Base-by-base conservation (phyloP, 2,888 invertebrate genomes). In the Parnassius orleans region DNA sequence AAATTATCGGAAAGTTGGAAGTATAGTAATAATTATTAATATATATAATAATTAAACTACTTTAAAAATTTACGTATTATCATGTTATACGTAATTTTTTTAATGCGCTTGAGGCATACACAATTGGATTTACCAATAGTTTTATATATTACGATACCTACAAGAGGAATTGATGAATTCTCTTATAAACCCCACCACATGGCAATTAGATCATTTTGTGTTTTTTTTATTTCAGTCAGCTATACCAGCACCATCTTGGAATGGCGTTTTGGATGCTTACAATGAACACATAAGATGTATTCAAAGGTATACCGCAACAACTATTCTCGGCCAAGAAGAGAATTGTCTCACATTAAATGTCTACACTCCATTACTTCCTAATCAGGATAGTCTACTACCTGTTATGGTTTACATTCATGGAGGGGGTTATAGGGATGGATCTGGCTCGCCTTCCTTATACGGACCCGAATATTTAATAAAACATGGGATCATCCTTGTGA, bases 361-460 rank as follows among this genome's bases (percentile, higher is more conserved):
- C 1, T 89, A 88, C 70, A 81, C 84, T 0, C 91, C 91, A 0
- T 47, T 74, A 33, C 7, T 33, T 33, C 33, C 33, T 33, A 5
- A 33, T 33, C 19, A 19, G 14, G 12, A 53, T 11, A 41, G 10
- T 11, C 24, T 12, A 19, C 55, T 51, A 19, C 90, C 90, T 3
- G 90, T 91, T 44, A 90, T 91, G 87, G 82, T 90, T 1, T 90
- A 84, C 68, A 83, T 91, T 66, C 90, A 91, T 51, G 90, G 90
- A 14, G 90, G 90, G 15, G 90, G 90, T 0, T 91, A 85, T 66
- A 71, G 86, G 33, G 86, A 86, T 33, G 90, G 90, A 0, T 90
- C 90, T 0, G 83, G 83, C 2, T 81, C 86, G 0, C 83, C 84
- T 1, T 79, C 82, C 46, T 63, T 90, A 10, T 90, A 90, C 58